Conservation (phyloP, 2,888 invertebrate species). For the Agriopis marginaria region DNA sequence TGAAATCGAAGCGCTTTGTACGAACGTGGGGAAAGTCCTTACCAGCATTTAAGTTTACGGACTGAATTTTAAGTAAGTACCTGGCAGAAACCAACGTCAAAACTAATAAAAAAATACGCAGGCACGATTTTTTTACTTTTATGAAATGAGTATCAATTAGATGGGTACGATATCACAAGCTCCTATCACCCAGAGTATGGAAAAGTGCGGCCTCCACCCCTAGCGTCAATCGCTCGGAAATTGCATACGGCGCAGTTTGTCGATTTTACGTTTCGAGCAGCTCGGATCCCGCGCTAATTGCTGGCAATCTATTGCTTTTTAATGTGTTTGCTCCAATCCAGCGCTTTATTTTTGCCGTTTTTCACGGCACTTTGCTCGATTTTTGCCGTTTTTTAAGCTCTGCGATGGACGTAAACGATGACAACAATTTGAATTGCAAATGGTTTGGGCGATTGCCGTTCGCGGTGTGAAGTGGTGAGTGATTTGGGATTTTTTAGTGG, state of each 20-base stretch:
- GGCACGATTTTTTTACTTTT: too few relatives aligned
- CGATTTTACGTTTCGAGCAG: conserved; percentile 41
- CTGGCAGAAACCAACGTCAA: too few relatives aligned
- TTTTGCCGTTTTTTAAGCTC: conserved; percentile 42
- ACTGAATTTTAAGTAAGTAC: too few relatives aligned
- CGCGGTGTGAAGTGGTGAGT: conserved; percentile 26
- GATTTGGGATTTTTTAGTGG: conserved; percentile 20
- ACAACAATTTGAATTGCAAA: conserved; percentile 55
- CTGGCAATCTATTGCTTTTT: conserved; percentile 76
- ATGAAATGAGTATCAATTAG: too few relatives aligned
- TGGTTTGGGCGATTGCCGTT: conserved; percentile 34
- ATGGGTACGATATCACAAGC: too few relatives aligned
- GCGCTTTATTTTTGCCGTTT: conserved; percentile 58
- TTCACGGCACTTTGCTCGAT: conserved; percentile 40
- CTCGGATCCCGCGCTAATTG: conserved; percentile 65
- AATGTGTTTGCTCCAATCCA: conserved; percentile 68
- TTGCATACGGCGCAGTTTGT: conserved; percentile 60
- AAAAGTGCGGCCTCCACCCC: conserved; percentile 17
- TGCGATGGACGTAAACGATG: conserved; percentile 46
- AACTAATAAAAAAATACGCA: too few relatives aligned
- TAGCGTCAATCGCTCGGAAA: conserved; percentile 59
- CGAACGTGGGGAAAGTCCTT: too few relatives aligned
- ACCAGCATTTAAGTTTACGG: too few relatives aligned
- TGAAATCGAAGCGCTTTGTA: too few relatives aligned
- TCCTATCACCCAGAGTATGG: not conserved